Base-by-base conservation (phyloP, 1,140 invertebrate species). In the Hylaeus anthracinus region DNA sequence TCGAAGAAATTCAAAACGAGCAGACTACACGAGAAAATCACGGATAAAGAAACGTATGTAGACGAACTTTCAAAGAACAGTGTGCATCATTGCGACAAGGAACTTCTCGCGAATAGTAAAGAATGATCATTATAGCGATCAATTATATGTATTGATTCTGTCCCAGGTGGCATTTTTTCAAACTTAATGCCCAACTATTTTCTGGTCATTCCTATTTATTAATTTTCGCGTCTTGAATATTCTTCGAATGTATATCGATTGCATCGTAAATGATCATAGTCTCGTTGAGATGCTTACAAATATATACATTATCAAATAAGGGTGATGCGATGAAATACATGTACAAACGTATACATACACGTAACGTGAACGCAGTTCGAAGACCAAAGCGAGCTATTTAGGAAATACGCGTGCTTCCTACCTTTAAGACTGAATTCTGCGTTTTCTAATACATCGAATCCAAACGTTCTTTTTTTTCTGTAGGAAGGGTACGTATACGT, bases 21-120 rank as follows among this genome's bases (percentile, higher is more conserved):
- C 84, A 87, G 43, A 86, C 74, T 14, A 79, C 64, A 58, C 84
- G 88, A 79, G 85, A 86, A 73, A 89, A 89, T 84, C 69, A 82
- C 15, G 81, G 75, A 84, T 87, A 83, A 79, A 84, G 63, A 12
- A 48, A 61, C 66, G 10, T 15, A 64, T 63, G 26, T 58, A 65
- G 69, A 66, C 4, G n/a, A 41, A 73, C 15, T 37, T 37, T 77
- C 3, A 69, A 72, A 37, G 56, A 79, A 5, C 53, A 69, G 78
- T n/a, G 48, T 37, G 43, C 58, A 63, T 65, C 69, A 65, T 60
- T 65, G 43, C 51, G 26, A 51, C 51, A 45, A 63, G 3, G 14
- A 83, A 70, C 48, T 67, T 79, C 48, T 81, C 64, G 43, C 41
- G 45, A 65, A 60, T 51, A 71, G 75, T 81, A 48, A 76, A 81